Evolutionary conservation across 2,113 vertebrate species (phyloP), one percentile per base, ranked within the genome.

Genomic region (Ovis canadensis): DNA sequence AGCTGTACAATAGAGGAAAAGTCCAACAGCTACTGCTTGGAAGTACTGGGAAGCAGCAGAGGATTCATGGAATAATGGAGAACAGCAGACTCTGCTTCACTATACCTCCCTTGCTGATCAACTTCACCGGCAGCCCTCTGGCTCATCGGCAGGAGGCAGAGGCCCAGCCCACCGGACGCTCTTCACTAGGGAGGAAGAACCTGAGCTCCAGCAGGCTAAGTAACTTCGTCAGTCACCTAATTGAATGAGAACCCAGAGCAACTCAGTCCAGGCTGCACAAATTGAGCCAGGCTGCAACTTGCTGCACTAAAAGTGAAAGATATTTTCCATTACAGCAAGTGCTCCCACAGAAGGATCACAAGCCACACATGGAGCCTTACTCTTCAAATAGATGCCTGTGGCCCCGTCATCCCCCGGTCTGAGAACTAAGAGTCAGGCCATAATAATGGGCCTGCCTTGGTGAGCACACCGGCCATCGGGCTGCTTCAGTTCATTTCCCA

Each of bases 301-400:
- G 19, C 86, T 1, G 59, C 91, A 96, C 98, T 98, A 97, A 98
- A 98, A 98, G 98, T 98, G 97, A 97, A 98, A 96, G 96, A 93
- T 98, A 97, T 98, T 97, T 98, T 98, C 97, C 96, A 98, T 98
- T 98, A 98, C 9, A 78, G 97, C 97, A 98, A 98, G 96, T 97
- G 97, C 81, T 98, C 97, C 98, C 97, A 97, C 97, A 96, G 97
- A 97, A 97, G 97, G 97, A 93, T 96, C 97, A 96, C 0, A 43
- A 95, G 92, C 93, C 23, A 60, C 90, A 96, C 89, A 93, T 1
- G 80, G 87, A 97, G 96, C 57, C 97, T 97, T 92, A 96, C 83
- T 96, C 96, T 95, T 80, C 97, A 96, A 98, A 98, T 96, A 93
- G 97, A 97, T 94, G 96, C 93, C 64, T 7, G 9, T 90, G 91